Evolutionary conservation across 2,113 vertebrate genomes (phyloP).

Genomic region (Eidolon helvum): DNA sequence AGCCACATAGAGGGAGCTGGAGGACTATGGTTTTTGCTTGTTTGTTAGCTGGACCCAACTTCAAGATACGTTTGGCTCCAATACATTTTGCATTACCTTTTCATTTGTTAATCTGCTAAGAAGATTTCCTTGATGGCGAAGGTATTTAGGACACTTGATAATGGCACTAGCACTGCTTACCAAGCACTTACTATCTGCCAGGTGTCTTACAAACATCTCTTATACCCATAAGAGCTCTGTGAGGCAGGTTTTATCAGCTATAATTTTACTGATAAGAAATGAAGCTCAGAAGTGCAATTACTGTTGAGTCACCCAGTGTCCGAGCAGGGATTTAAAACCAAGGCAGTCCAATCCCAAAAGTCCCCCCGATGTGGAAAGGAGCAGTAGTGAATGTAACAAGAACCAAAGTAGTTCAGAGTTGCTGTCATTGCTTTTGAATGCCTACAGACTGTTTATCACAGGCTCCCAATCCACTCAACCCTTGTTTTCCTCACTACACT

Average conservation of each 20-base stretch:
- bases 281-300: not conserved
- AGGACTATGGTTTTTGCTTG: not conserved
- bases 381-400: not conserved
- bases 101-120: not conserved
- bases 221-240: not conserved
- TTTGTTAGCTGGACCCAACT: not conserved
- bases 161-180: not conserved
- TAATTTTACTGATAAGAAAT: not conserved
- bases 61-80: not conserved
- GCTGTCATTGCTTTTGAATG: slow-evolving; percentile 70
- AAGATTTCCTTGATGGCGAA: not conserved
- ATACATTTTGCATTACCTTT: not conserved
- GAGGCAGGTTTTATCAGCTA: not conserved
- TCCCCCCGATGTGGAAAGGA: not conserved
- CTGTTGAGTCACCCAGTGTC: not conserved
- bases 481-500: slow-evolving; percentile 58
- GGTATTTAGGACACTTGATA: not conserved
- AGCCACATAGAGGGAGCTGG: not conserved
- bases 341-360: not conserved
- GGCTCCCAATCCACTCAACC: not conserved
- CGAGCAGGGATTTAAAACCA: not conserved
- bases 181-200: not conserved
- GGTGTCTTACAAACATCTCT: not conserved
- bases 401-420: slow-evolving; percentile 65
- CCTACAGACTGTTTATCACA: slow-evolving; percentile 76